Conservation (phyloP, 2,888 invertebrate genomes). For the Eupithecia dodoneata region DNA sequence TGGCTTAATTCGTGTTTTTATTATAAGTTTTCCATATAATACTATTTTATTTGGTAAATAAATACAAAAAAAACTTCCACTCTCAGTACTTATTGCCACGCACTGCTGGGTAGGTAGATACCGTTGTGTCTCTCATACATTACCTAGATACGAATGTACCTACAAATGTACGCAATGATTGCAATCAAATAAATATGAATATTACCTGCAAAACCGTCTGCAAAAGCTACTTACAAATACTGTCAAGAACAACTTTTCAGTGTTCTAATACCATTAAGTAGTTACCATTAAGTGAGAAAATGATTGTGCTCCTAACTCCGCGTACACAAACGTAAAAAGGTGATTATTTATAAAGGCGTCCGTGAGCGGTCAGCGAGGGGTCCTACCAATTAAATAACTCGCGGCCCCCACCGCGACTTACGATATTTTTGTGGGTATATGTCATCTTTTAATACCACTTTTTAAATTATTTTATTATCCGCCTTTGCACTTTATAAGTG, state of each 20-base stretch:
- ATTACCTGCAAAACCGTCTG: background rate
- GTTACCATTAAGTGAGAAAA: background rate
- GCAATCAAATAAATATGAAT: background rate
- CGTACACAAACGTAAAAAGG: conserved; percentile 23
- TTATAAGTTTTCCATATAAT: too few species aligned
- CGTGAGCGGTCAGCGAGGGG: conserved; percentile 37
- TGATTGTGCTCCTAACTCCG: background rate
- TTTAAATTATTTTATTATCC: conserved; percentile 34
- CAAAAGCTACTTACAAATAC: background rate
- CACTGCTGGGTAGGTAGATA: background rate
- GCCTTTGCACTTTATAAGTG: conserved; percentile 41
- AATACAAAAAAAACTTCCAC: too few species aligned
- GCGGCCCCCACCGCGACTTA: conserved; percentile 44
- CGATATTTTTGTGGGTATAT: conserved; percentile 39
- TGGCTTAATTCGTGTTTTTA: too few species aligned
- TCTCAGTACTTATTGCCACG: background rate
- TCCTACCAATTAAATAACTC: conserved; percentile 41
- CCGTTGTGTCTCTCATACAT: background rate
- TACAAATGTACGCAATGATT: background rate
- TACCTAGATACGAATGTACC: background rate
- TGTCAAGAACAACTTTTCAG: background rate
- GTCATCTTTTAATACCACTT: conserved; percentile 37
- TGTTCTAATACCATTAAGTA: background rate
- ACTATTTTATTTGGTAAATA: too few species aligned
- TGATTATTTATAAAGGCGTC: conserved; percentile 31